These are phyloP conservation scores for Morelia viridis DNA, from an alignment of 2,797 vertebrate genomes.

Conservation along the genomic window DNA sequence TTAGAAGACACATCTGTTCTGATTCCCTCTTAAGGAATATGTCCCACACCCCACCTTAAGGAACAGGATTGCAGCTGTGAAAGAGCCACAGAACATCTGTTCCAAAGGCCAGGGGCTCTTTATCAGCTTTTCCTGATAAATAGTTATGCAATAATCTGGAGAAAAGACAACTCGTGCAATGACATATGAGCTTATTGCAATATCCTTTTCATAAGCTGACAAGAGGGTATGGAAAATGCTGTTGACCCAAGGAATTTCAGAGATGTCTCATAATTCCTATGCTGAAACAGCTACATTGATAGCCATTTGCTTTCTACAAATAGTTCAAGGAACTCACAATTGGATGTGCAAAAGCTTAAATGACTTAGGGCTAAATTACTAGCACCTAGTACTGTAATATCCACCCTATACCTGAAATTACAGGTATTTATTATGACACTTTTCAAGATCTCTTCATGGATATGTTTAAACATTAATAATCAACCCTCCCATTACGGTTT, in stretches of 20 bases:
- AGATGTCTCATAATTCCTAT: not conserved
- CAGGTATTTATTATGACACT: not conserved
- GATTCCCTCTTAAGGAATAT: not conserved
- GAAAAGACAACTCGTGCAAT: not conserved
- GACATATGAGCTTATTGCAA: not conserved
- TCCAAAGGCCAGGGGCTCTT: not conserved
- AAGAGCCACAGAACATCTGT: not conserved
- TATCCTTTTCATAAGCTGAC: not conserved
- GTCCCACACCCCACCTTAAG: not conserved
- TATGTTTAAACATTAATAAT: not conserved
- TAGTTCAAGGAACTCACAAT: not conserved
- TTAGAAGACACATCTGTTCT: not conserved
- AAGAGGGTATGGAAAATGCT: not conserved
- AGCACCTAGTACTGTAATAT: not conserved
- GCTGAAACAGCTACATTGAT: not conserved
- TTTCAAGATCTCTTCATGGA: not conserved
- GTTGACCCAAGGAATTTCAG: not conserved
- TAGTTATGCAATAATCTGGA: not conserved
- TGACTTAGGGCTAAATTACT: not conserved
- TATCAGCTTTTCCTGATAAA: not conserved
- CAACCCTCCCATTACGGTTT: not conserved
- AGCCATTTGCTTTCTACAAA: not conserved
- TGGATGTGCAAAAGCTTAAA: not conserved
- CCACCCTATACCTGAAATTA: not conserved
- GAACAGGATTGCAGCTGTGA: not conserved